These are phyloP conservation scores for Sthenelais limicola DNA, from an alignment of 2,888 invertebrate genomes.

Conservation along the genomic window DNA sequence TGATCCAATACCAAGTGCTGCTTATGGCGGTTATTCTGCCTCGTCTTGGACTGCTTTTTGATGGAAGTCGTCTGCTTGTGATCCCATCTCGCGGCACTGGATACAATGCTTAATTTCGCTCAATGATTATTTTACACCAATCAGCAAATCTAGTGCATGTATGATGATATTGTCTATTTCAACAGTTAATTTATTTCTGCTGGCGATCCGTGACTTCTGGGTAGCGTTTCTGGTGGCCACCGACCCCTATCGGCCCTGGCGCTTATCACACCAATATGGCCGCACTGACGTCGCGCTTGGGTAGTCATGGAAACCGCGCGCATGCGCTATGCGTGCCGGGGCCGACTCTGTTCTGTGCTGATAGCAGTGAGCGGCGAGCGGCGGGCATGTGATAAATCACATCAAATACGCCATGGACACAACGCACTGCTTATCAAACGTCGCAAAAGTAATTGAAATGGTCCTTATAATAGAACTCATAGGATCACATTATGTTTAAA, in stretches of 20 bases:
- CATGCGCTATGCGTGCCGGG: slow-evolving; percentile 37
- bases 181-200: slow-evolving; percentile 40
- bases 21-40: too few relatives aligned
- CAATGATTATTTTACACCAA: slow-evolving; percentile 41
- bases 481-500: slow-evolving; percentile 5
- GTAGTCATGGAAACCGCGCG: slow-evolving; percentile 39
- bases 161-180: slow-evolving; percentile 38
- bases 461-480: slow-evolving; percentile 39
- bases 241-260: slow-evolving; percentile 38
- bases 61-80: too few relatives aligned
- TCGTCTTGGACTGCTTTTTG: too few relatives aligned
- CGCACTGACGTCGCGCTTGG: slow-evolving; percentile 38
- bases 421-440: slow-evolving; percentile 37
- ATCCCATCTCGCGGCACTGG: background rate
- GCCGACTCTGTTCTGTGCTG: slow-evolving; percentile 37
- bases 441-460: slow-evolving; percentile 40
- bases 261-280: slow-evolving; percentile 40
- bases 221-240: slow-evolving; percentile 22
- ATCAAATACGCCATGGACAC: slow-evolving; percentile 39
- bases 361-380: slow-evolving; percentile 21
- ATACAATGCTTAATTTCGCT: slow-evolving; percentile 34
- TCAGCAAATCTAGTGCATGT: slow-evolving; percentile 37
- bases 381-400: slow-evolving; percentile 39
- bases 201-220: slow-evolving; percentile 34
- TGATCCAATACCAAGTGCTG: too few relatives aligned